Percentiles rank a stretch among this genome's conserved stretches.
Evolutionary conservation across 2,888 invertebrate genomes (phyloP).

Genomic region (Lasioglossum morio): DNA sequence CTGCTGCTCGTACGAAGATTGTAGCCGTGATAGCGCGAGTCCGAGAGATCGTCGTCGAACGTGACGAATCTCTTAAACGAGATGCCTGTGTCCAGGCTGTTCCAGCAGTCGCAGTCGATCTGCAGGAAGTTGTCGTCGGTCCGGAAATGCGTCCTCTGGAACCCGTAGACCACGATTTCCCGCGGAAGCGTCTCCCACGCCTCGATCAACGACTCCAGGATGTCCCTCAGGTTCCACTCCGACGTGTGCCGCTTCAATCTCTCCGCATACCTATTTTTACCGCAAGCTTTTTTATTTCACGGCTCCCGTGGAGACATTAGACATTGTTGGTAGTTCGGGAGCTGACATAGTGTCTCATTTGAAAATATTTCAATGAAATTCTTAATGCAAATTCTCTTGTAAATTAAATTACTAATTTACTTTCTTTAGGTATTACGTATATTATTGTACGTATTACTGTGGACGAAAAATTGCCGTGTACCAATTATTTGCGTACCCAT

Average conservation of each 20-base stretch:
- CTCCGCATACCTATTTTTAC: constrained; percentile 53
- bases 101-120: constrained; percentile 72
- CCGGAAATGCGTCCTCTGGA: constrained; percentile 77
- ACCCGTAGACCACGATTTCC: constrained; percentile 74
- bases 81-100: constrained; percentile 61
- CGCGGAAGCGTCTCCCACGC: constrained; percentile 74
- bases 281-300: not conserved
- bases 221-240: constrained; percentile 69
- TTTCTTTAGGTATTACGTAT: too few species aligned
- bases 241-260: constrained; percentile 8
- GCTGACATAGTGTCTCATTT: not conserved
- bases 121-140: constrained; percentile 72
- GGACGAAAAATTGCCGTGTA: too few species aligned
- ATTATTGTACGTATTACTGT: too few species aligned
- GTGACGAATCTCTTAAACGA: constrained; percentile 76
- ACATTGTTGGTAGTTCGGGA: not conserved
- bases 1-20: constrained; percentile 8
- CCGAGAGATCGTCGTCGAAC: constrained; percentile 76
- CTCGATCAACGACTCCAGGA: constrained; percentile 65
- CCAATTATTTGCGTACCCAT: too few species aligned
- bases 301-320: not conserved
- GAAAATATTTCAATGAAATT: too few species aligned
- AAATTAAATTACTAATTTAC: too few species aligned
- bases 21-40: not conserved
- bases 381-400: too few species aligned